These are phyloP conservation scores for Promerops cafer DNA, from an alignment of 2,113 vertebrate species.

Conservation along the genomic window DNA sequence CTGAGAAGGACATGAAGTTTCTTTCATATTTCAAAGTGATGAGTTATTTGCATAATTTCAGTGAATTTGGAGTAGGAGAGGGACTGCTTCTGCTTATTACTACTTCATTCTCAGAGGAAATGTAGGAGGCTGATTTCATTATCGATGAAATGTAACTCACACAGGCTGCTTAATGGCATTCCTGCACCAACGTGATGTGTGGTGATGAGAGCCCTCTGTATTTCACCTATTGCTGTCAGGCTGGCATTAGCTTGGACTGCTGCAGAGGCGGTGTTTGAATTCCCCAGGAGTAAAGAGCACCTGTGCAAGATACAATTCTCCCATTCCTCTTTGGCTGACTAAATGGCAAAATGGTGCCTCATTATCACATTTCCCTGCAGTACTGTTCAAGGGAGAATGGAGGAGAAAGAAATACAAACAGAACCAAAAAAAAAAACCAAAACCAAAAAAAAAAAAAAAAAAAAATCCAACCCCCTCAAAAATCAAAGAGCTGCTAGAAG, in stretches of 20 bases:
- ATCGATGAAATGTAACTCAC: neutral
- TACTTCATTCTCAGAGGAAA: slow-evolving; percentile 14
- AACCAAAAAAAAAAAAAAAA: no score
- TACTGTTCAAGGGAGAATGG: neutral
- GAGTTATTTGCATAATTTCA: slow-evolving; percentile 22
- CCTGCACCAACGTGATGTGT: neutral
- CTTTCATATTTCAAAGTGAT: slow-evolving; percentile 42
- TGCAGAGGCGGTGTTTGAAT: neutral
- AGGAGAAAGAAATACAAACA: neutral
- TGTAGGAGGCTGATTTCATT: neutral
- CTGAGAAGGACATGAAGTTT: slow-evolving; percentile 29
- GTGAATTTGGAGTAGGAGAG: neutral
- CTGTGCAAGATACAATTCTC: neutral
- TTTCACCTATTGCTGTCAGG: neutral
- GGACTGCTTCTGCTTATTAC: neutral
- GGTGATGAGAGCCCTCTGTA: neutral
- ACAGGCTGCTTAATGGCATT: neutral
- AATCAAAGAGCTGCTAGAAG: neutral
- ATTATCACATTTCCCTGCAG: neutral
- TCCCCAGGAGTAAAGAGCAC: neutral
- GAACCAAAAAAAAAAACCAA: neutral
- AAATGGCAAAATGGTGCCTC: neutral
- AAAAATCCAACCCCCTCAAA: neutral
- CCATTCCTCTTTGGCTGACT: neutral
- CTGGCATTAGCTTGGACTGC: neutral